Percentiles rank a stretch among this genome's conserved stretches.
phyloP scores from a whole-genome alignment of 2,113 vertebrate genomes.

The Athene noctua region DNA sequence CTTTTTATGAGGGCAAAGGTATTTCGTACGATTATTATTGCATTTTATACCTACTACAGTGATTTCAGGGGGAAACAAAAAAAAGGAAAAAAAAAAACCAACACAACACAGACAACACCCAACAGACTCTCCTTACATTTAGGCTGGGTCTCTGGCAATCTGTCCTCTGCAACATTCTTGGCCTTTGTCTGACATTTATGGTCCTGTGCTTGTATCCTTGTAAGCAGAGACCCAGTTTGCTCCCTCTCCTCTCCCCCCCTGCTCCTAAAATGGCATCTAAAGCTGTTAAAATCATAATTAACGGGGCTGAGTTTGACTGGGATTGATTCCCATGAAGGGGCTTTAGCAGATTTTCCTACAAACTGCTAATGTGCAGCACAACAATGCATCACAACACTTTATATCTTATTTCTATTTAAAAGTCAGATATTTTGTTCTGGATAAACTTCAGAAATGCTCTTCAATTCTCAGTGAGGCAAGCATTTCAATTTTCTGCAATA shows the following conservation, averaged over 20 bases:
- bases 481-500: conserved; percentile 81
- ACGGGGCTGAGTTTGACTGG: background rate
- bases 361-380: background rate
- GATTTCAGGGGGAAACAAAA: background rate
- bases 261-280: background rate
- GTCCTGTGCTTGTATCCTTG: background rate
- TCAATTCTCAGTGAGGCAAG: conserved; percentile 80
- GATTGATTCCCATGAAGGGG: conserved; percentile 5
- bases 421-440: conserved; percentile 66
- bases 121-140: background rate
- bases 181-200: conserved; percentile 48
- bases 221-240: conserved; percentile 4
- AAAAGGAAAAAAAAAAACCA: no score
- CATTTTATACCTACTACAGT: background rate
- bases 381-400: background rate
- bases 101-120: background rate
- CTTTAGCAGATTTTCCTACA: conserved; percentile 21
- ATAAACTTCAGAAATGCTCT: conserved; percentile 76
- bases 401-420: conserved; percentile 44
- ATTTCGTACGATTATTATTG: background rate
- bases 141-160: background rate
- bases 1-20: background rate
- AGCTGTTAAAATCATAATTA: conserved; percentile 34
- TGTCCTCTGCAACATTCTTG: conserved; percentile 11
- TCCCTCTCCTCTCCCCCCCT: background rate